Conservation (phyloP, 1,140 invertebrate species). For the Penaeus japonicus region DNA sequence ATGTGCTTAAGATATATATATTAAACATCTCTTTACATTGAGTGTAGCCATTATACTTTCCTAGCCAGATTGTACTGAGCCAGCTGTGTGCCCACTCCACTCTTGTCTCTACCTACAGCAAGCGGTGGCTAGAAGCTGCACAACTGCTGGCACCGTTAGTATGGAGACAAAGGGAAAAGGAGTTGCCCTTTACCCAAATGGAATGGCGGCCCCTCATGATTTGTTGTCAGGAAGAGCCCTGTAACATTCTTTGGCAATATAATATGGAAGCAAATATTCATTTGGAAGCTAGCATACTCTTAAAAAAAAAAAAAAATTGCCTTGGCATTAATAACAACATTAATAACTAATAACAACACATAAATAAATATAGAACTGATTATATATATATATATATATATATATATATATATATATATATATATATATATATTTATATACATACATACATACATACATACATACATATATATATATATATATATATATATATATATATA, state of each 20-base stretch:
- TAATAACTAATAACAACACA: too few relatives aligned
- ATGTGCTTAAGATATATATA: too few relatives aligned
- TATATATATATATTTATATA: neutral
- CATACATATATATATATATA: neutral
- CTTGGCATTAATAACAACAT: too few relatives aligned
- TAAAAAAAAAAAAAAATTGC: too few relatives aligned
- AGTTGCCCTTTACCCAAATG: neutral
- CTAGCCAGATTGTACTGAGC: slow-evolving; percentile 28
- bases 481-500: neutral
- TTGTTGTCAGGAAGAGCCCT: slow-evolving; percentile 21
- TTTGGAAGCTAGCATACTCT: neutral
- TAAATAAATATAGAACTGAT: too few relatives aligned
- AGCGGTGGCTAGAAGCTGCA: slow-evolving; percentile 16
- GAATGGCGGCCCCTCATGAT: slow-evolving; percentile 28
- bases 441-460: neutral
- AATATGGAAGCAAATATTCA: slow-evolving; percentile 38
- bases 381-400: too few relatives aligned
- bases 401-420: neutral
- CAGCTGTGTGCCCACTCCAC: slow-evolving; percentile 36
- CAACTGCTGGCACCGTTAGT: slow-evolving; percentile 42
- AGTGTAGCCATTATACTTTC: neutral
- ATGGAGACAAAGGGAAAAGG: slow-evolving; percentile 22
- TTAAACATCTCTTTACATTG: neutral
- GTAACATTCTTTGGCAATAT: slow-evolving; percentile 11
- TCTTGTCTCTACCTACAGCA: slow-evolving; percentile 25